Base-by-base conservation (phyloP, 2,888 invertebrate genomes). In the Formica aserva region DNA sequence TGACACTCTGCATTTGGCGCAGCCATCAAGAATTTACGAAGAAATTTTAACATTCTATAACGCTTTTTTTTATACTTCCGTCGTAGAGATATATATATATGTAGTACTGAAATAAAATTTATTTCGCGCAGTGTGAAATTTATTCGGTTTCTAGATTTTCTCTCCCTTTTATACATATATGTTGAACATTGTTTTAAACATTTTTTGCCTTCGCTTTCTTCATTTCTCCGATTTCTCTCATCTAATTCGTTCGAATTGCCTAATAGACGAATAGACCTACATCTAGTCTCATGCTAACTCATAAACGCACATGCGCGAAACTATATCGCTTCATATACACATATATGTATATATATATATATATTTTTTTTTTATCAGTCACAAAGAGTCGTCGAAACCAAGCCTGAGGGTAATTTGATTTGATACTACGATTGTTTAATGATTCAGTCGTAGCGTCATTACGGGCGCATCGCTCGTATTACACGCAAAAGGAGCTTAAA, bases 391-490 rank as follows among this genome's bases (percentile, higher is more conserved):
- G 32, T 60, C 62, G 52, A 84, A 85, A 82, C 22, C 80, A 84
- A 85, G 83, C 74, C 82, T 74, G 85, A 87, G 80, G 52, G 18
- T 84, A 82, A 84, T 88, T 85, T 63, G 88, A 88, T 88, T 88
- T 75, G 78, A 60, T 72, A 78, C 82, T 86, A 87, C 80, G 87
- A 86, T 87, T 85, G 83, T 87, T 87, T 65, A 86, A 85, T 67
- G 75, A 88, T 84, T 88, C 88, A 87, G 88, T 88, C 88, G 82
- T 88, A 80, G 85, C 85, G 83, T 80, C 57, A 55, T 60, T 74
- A 32, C 63, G 60, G 38, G 29, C 63, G 48, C 48, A 22, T 48
- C 26, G 77, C 67, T 65, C 85, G 72, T 66, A 65, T 72, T 72
- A 81, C 77, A 77, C 83, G 77, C 83, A 85, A 67, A 66, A 67